Base-by-base conservation (phyloP, 1,140 invertebrate genomes). In the Pygmarrhopalites habei region DNA sequence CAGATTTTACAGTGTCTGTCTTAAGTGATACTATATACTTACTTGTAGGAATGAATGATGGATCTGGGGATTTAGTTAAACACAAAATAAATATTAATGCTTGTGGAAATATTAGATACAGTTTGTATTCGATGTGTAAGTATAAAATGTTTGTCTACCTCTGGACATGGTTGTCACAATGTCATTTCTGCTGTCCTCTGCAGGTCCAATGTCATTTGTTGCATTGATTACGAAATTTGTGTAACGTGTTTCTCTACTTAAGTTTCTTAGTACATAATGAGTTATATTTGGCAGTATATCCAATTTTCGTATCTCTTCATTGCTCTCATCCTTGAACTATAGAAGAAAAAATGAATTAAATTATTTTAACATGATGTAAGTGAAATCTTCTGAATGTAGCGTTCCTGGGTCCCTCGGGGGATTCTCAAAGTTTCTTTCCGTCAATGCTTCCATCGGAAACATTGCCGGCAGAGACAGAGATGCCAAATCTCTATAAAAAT, bases 11-110 rank as follows among this genome's bases (percentile, higher is more conserved):
- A n/a, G n/a, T n/a, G n/a, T n/a, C n/a, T n/a, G n/a, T n/a, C n/a
- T n/a, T n/a, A n/a, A n/a, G n/a, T n/a, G n/a, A n/a, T n/a, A n/a
- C n/a, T n/a, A n/a, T n/a, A n/a, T n/a, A n/a, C n/a, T n/a, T n/a
- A n/a, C n/a, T n/a, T 72, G 84, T 84, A 7, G 89, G 88, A 47
- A 87, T 79, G 72, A 90, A 90, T 53, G 82, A 77, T 0, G 88
- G 87, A 79, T 90, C 88, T 79, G 64, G n/a, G n/a, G n/a, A n/a
- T n/a, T n/a, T n/a, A n/a, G n/a, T n/a, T n/a, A 1, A 74, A 74
- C 52, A 17, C 15, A 17, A 28, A 58, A 53, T 19, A 2, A 47
- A 17, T 53, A 14, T 21, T 25, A 5, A 47, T 10, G 4, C 25
- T 28, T 47, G 46, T 28, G 1, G 41, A 43, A 21, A 3, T 57